A percentile compares a stretch with the other conserved stretches of the same genome.
These are phyloP conservation scores for Mercenaria mercenaria DNA, from an alignment of 1,140 invertebrate genomes.

Conservation along the genomic window DNA sequence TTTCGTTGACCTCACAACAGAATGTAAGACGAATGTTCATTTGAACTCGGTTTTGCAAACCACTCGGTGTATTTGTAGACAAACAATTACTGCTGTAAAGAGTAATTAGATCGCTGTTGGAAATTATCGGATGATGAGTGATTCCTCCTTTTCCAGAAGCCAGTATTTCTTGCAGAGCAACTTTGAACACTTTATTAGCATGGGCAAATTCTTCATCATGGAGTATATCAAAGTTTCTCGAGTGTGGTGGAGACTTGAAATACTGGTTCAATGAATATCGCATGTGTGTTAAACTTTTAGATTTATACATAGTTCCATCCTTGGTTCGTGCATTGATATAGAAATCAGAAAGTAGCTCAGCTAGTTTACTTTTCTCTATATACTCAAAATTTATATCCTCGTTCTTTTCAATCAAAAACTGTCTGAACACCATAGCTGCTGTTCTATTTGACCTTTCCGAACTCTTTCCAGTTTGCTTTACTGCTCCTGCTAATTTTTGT, in stretches of 20 bases:
- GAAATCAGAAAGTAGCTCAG: not conserved
- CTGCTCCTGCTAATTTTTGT: not conserved
- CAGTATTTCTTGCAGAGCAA: not conserved
- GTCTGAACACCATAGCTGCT: not conserved
- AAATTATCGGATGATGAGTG: not conserved
- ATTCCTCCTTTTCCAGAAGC: not conserved
- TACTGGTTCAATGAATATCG: not conserved
- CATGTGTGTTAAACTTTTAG: not conserved
- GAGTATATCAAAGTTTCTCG: not conserved
- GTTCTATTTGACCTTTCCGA: not conserved
- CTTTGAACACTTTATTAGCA: not conserved
- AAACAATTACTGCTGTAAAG: not conserved
- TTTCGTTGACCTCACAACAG: not conserved
- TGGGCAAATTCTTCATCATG: not conserved
- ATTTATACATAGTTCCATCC: not conserved
- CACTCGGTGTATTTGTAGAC: not conserved
- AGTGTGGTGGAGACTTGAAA: not conserved
- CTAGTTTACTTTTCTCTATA: not conserved
- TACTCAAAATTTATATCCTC: slow-evolving; percentile 6
- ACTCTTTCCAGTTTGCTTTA: not conserved
- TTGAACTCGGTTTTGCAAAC: not conserved
- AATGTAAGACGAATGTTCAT: not conserved
- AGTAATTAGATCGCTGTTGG: not conserved
- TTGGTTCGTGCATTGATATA: slow-evolving; percentile 3
- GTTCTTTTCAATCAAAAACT: not conserved